Evolutionary conservation across 2,888 invertebrate species (phyloP), one percentile per base, ranked within the genome.

Genomic region (Watsonalla cultraria): DNA sequence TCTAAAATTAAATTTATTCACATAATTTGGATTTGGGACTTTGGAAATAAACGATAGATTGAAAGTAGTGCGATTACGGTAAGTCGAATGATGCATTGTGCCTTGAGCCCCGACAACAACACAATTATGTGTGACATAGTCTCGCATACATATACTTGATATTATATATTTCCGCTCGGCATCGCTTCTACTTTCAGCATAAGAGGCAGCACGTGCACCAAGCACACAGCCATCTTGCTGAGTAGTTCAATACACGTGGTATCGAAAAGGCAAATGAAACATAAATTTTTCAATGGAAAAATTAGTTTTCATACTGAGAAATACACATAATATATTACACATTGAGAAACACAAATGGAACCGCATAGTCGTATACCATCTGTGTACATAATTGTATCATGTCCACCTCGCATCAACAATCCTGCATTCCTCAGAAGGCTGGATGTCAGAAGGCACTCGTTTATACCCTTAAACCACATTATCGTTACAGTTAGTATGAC

Each of bases 401-500:
- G 75, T 80, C 76, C 73, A 72, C 76, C 69, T 76, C 73, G 74
- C 80, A 81, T 83, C 83, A 80, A 84, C 82, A 80, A 85, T 82
- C 85, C 86, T 78, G 83, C 83, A 70, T 77, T 80, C 81, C 75
- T 73, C 70, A 80, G 84, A 89, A 89, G 89, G 89, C 90, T 89
- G 88, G 88, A 87, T 82, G 85, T 83, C 77, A 81, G 82, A 90
- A 90, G 90, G 90, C 90, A 90, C 90, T 90, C 81, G 87, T 86
- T 87, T 77, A 81, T 82, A 87, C 86, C 85, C 84, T 79, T 78
- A 79, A 58, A 82, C 74, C 81, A 83, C 76, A 70, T 74, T 73
- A 82, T 74, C 68, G 68, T 76, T 70, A 72, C 64, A 73, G 70
- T 73, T 66, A 66, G 62, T 65, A 61, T 60, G 66, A 64, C 61